Base-by-base conservation (phyloP, 1,140 invertebrate genomes). In the Prorops nasuta region DNA sequence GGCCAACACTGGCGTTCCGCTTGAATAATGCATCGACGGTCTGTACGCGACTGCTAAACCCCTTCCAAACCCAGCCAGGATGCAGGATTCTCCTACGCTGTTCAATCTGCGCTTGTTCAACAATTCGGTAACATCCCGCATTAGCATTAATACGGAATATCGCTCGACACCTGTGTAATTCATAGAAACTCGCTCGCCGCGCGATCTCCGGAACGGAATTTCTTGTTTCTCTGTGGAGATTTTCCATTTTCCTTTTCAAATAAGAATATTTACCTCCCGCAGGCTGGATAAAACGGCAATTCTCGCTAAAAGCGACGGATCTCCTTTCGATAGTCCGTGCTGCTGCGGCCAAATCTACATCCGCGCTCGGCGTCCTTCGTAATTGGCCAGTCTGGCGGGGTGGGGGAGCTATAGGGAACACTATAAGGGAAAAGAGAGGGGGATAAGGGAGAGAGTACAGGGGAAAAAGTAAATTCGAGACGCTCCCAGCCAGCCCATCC, bases 11-110 rank as follows among this genome's bases (percentile, higher is more conserved):
- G 64, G 62, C 61, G 66, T 65, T 66, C 60, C 63, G 65, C 62
- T 63, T 74, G 71, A 73, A 74, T 75, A 72, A 73, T 72, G 69
- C 70, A 73, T 71, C 63, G 60, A 68, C 70, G 60, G 63, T 63
- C 55, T 49, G 67, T 60, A 52, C 34, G 54, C 48, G 66, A 47
- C 57, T 58, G 63, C 66, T 67, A 69, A 71, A 75, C 67, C 72
- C 62, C 49, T 31, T 32, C 41, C 44, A 43, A 24, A 44, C 46
- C 51, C 34, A 45, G 52, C 42, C n/a, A 42, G 44, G 49, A 53
- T 21, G 39, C 24, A 43, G 49, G 34, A 54, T 4, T 7, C 15
- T n/a, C 49, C 38, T 49, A 47, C 57, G 56, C 45, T 56, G 61
- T 71, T 74, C 69, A 71, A 74, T 74, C 71, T 66, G 63, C 58